These are phyloP conservation scores for Arbacia lixula DNA, from an alignment of 53 echinoderm and acorn worm genomes.

Conservation along the genomic window DNA sequence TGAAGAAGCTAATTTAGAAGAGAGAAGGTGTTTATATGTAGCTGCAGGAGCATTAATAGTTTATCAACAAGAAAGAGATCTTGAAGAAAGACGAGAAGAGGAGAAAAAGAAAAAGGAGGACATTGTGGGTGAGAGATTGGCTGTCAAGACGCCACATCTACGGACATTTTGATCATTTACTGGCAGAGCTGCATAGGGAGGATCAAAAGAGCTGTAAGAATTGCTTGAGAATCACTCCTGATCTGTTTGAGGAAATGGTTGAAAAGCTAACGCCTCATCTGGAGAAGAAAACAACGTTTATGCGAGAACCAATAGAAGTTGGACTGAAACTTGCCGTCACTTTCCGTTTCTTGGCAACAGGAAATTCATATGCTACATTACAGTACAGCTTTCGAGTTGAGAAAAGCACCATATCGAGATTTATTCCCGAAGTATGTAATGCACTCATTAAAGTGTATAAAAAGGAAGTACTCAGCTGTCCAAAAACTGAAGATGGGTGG, in stretches of 20 bases:
- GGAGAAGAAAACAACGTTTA: slow-evolving; percentile 17
- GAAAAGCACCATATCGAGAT: not conserved
- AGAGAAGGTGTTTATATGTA: too few species aligned
- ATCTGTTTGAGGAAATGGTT: slow-evolving; percentile 41
- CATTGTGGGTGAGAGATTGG: slow-evolving; percentile 7
- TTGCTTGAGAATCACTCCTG: slow-evolving; percentile 48
- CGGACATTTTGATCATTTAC: not conserved
- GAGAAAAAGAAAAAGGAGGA: slow-evolving; percentile 5
- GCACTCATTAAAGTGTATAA: slow-evolving; percentile 44
- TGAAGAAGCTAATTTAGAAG: too few species aligned
- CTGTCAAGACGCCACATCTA: not conserved
- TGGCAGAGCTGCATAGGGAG: slow-evolving; percentile 33
- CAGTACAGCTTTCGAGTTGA: slow-evolving; percentile 34
- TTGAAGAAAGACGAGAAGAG: too few species aligned
- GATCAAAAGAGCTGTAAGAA: slow-evolving; percentile 13
- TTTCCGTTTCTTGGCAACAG: slow-evolving; percentile 44
- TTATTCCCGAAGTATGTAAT: slow-evolving; percentile 38
- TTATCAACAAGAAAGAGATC: too few species aligned
- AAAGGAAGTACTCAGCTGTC: slow-evolving; percentile 25
- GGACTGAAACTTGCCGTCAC: slow-evolving; percentile 58
- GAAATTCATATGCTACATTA: slow-evolving; percentile 22
- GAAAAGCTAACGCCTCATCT: slow-evolving; percentile 22
- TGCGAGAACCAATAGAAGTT: slow-evolving; percentile 42
- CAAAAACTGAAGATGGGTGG: slow-evolving; percentile 37
- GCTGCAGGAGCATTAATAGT: too few species aligned